Conservation (phyloP, 2,888 invertebrate genomes). For the Creontiades dilutus region DNA sequence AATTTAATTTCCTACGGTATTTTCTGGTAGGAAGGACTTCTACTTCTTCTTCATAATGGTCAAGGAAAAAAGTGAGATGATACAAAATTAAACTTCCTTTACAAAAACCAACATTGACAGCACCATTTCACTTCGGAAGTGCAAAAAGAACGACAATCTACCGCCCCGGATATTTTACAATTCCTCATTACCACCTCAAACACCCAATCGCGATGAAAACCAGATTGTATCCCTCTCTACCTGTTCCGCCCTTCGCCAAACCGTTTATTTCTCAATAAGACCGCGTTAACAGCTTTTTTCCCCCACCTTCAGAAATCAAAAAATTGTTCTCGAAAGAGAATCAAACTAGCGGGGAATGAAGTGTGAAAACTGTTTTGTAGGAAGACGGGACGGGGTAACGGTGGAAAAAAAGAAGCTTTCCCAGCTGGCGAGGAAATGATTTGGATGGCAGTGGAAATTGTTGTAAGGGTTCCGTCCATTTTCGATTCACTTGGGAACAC, state of each 20-base stretch:
- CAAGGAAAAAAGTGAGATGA: too few relatives aligned
- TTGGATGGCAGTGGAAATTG: constrained; percentile 47
- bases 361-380: background rate
- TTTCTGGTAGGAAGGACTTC: too few relatives aligned
- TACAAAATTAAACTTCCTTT: too few relatives aligned
- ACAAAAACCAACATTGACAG: background rate
- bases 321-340: constrained; percentile 1
- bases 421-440: constrained; percentile 26
- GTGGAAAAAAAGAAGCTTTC: background rate
- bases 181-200: background rate
- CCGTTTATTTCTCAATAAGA: constrained; percentile 6
- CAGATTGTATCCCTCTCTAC: background rate
- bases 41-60: too few relatives aligned
- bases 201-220: background rate
- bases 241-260: background rate
- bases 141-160: constrained; percentile 11
- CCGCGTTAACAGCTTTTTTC: background rate
- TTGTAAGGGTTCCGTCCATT: constrained; percentile 49
- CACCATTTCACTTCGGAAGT: background rate
- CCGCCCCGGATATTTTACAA: constrained; percentile 14
- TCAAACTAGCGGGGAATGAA: constrained; percentile 21
- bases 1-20: too few relatives aligned
- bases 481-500: constrained; percentile 26
- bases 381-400: background rate
- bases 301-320: background rate